Evolutionary conservation across 2,888 invertebrate species (phyloP), one percentile per base, ranked within the genome.

Genomic region (Lycophotia porphyrea): DNA sequence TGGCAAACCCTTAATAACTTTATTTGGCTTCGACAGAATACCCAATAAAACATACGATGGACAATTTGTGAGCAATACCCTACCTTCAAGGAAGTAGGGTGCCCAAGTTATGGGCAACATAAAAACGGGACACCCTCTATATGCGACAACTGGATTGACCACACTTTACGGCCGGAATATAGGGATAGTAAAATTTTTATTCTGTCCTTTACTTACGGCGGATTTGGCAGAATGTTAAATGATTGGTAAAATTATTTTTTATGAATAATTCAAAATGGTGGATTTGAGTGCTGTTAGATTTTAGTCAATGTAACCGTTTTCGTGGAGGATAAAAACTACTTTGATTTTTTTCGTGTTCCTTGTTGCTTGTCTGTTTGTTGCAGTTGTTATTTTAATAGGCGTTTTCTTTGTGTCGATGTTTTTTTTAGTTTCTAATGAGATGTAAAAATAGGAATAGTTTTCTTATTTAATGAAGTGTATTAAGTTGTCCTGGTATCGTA

Each of bases 121-220:
- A 93, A 93, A 93, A 92, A 73, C 84, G 87, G 88, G 89, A 88
- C 90, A 84, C 84, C 89, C 90, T 88, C 84, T 85, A 84, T 88
- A 87, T 88, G 89, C 87, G 90, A 88, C 86, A 82, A 86, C 88
- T 88, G 90, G 93, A 93, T 93, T 93, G 93, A 93, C 93, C 93
- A 93, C 92, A 89, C 84, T 93, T 93, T 93, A 93, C 88, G 81
- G 82, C 91, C 92, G 90, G 90, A 91, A 92, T 93, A 92, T 92
- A 91, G 93, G 91, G 84, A 86, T 81, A 90, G 88, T 93, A 93
- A 93, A 93, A 89, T 83, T 92, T 93, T 93, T 93, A 93, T 90
- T 89, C 80, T 74, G 81, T 79, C 78, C 86, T 85, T 88, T 85
- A 89, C 88, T 88, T 87, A 88, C 85, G 86, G 80, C 75, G 82